A percentile compares a stretch with the other conserved stretches of the same genome.
Conservation (phyloP, 2,113 vertebrate genomes). For the Corvus cornix region DNA sequence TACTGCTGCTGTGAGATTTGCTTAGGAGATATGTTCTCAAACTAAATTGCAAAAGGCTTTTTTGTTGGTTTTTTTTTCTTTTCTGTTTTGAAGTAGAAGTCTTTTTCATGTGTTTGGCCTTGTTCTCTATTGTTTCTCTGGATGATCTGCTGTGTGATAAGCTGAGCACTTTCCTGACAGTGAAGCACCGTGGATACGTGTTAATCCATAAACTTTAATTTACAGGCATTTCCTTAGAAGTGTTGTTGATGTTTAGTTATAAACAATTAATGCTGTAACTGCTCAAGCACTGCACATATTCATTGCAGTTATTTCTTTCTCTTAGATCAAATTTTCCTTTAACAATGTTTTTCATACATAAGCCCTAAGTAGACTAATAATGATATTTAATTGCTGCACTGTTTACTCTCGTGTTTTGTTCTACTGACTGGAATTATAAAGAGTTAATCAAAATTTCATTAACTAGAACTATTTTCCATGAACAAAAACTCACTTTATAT, state of each 20-base stretch:
- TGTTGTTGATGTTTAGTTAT: neutral
- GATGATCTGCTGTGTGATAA: neutral
- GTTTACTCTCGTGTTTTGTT: neutral
- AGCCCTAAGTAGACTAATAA: neutral
- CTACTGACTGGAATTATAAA: neutral
- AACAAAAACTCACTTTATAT: neutral
- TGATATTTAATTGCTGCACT: neutral
- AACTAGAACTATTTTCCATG: neutral
- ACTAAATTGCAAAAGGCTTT: neutral
- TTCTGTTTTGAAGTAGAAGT: neutral
- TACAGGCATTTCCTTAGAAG: neutral
- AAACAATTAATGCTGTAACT: neutral
- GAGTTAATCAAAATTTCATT: neutral
- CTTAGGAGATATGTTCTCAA: neutral
- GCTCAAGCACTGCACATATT: neutral
- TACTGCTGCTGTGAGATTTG: neutral
- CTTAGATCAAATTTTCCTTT: neutral
- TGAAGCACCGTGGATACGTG: neutral
- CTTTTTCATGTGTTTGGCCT: neutral
- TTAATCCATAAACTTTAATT: neutral
- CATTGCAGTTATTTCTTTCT: neutral
- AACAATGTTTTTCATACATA: neutral
- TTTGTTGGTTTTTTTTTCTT: neutral
- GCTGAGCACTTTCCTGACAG: neutral
- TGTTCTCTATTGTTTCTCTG: neutral